Conservation (phyloP, 2,888 invertebrate species). For the Drosophila recens region DNA sequence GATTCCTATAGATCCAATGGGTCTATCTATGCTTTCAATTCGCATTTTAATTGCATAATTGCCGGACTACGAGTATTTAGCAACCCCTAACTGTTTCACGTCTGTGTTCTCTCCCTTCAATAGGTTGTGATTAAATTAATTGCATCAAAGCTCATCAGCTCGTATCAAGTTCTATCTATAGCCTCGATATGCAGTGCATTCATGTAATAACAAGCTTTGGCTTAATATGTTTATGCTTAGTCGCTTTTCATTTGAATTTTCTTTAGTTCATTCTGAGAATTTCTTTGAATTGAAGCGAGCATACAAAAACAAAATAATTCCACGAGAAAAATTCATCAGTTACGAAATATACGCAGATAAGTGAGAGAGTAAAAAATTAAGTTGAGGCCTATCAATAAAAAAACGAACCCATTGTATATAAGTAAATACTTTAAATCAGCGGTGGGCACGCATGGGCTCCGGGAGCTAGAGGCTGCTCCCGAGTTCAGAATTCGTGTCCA, state of each 20-base stretch:
- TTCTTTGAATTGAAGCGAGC: no score
- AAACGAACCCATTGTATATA: no score
- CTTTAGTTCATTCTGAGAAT: not conserved
- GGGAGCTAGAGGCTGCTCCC: no score
- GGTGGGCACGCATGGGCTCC: no score
- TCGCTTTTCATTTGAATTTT: not conserved
- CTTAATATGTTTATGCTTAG: not conserved
- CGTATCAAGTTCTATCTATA: constrained; percentile 4
- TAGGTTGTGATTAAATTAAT: constrained; percentile 46
- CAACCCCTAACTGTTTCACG: constrained; percentile 6
- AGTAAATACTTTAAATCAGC: no score
- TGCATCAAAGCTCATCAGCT: constrained; percentile 29
- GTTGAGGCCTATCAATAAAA: no score
- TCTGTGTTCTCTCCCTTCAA: not conserved
- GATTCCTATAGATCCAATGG: not conserved
- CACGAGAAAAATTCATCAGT: no score
- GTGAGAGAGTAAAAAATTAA: no score
- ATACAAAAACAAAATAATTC: no score
- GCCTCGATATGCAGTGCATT: not conserved
- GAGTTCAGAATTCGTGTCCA: no score
- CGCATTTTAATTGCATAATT: constrained; percentile 65
- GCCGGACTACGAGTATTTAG: constrained; percentile 42
- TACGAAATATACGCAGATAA: no score
- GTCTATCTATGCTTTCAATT: constrained; percentile 14
- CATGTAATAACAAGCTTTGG: not conserved